Evolutionary conservation across 2,113 vertebrate species (phyloP).

Genomic region (Lota lota): DNA sequence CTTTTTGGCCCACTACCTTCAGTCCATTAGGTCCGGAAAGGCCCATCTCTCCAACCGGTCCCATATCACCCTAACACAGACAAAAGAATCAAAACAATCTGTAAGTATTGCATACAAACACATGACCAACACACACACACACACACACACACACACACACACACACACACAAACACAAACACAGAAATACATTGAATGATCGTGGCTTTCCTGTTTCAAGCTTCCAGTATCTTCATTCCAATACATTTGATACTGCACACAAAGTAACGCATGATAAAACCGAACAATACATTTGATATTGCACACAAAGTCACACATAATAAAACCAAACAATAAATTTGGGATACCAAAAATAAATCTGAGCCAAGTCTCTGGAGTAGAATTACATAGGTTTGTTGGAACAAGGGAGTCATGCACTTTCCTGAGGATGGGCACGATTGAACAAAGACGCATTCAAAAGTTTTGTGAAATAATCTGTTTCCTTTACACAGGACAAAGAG

Average conservation of each 20-base stretch:
- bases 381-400: background rate
- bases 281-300: background rate
- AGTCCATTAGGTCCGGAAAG: conserved; percentile 88
- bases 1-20: conserved; percentile 78
- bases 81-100: conserved; percentile 27
- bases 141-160: conserved; percentile 5
- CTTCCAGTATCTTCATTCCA: conserved; percentile 25
- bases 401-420: background rate
- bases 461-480: conserved; percentile 2
- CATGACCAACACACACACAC: background rate
- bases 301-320: too few species aligned
- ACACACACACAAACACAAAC: conserved; percentile 1
- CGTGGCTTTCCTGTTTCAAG: conserved; percentile 7
- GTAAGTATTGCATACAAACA: background rate
- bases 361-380: conserved; percentile 22
- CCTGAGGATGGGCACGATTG: background rate
- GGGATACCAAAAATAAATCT: background rate
- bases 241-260: conserved; percentile 8
- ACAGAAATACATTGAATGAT: background rate
- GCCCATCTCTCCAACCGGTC: conserved; percentile 83
- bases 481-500: background rate
- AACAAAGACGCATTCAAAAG: background rate
- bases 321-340: background rate
- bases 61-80: conserved; percentile 89
- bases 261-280: too few species aligned